Conservation (phyloP, 2,888 invertebrate species). For the Lysandra bellargus region DNA sequence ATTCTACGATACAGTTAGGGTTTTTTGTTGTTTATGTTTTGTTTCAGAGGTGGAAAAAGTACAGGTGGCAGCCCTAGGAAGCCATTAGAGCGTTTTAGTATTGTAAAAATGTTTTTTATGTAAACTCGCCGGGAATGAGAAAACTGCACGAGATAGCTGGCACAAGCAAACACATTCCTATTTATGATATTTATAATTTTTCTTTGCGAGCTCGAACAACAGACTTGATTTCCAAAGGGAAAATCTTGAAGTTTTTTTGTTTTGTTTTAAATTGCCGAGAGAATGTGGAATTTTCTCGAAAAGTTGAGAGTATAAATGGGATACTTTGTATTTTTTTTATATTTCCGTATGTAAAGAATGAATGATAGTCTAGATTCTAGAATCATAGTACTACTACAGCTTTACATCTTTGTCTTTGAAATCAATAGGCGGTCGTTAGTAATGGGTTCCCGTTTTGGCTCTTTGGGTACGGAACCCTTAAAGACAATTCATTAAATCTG, state of each 20-base stretch:
- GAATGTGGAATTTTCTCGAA: neutral
- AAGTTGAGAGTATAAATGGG: neutral
- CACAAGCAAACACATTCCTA: conserved; percentile 6
- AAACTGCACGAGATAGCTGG: neutral
- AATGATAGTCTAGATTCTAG: too few species aligned
- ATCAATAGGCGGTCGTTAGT: too few species aligned
- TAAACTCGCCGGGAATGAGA: conserved; percentile 13
- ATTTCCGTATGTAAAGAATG: too few species aligned
- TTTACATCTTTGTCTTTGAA: too few species aligned
- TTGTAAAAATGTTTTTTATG: conserved; percentile 13
- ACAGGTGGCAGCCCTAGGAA: neutral
- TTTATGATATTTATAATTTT: conserved; percentile 5
- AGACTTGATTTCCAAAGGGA: neutral
- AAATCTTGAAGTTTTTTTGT: neutral
- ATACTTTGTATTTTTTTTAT: neutral
- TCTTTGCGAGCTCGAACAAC: neutral
- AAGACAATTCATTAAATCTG: too few species aligned
- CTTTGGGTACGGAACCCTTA: too few species aligned
- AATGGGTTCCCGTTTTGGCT: too few species aligned
- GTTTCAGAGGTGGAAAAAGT: neutral
- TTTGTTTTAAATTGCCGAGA: neutral
- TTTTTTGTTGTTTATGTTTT: neutral
- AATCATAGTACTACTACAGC: too few species aligned
- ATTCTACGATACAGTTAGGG: neutral
- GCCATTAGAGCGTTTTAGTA: conserved; percentile 23